A percentile compares a stretch with the other conserved stretches of the same genome.
phyloP scores from a whole-genome alignment of 2,888 invertebrate genomes.

The Scaptomyza caliginosa region DNA sequence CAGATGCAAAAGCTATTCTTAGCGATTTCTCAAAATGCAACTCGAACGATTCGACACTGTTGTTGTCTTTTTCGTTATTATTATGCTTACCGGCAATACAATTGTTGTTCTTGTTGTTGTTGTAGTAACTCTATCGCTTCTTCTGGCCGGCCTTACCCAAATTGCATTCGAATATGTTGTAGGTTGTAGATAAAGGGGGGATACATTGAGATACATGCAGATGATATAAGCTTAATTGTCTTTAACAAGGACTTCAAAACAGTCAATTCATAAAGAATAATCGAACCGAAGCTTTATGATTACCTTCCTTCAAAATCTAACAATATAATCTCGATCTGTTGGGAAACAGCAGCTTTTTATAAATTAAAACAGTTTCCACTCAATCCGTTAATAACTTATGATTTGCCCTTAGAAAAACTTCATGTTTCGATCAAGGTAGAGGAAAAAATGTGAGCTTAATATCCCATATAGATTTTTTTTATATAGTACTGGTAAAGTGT shows the following conservation, averaged over 20 bases:
- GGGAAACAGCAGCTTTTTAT: too few relatives aligned
- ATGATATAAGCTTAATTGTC: background rate
- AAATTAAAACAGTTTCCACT: too few relatives aligned
- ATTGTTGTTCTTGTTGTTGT: background rate
- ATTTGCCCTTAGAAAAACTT: too few relatives aligned
- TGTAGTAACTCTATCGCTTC: constrained; percentile 12
- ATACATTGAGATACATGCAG: background rate
- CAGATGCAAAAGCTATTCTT: constrained; percentile 63
- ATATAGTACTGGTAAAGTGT: too few relatives aligned
- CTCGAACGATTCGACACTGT: constrained; percentile 41
- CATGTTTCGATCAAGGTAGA: too few relatives aligned
- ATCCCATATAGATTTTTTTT: too few relatives aligned
- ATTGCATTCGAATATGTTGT: constrained; percentile 20
- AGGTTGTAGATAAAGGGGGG: too few relatives aligned
- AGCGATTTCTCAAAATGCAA: constrained; percentile 54
- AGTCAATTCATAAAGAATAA: background rate
- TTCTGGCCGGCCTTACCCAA: constrained; percentile 35
- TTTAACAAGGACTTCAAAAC: background rate
- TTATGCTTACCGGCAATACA: constrained; percentile 42
- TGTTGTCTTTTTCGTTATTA: constrained; percentile 53
- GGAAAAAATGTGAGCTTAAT: too few relatives aligned
- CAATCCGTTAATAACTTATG: too few relatives aligned
- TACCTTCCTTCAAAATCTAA: too few relatives aligned
- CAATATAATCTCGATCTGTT: too few relatives aligned
- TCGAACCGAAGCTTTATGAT: too few relatives aligned